These are phyloP conservation scores for Mimachlamys varia DNA, from an alignment of 2,888 invertebrate genomes.

Conservation along the genomic window DNA sequence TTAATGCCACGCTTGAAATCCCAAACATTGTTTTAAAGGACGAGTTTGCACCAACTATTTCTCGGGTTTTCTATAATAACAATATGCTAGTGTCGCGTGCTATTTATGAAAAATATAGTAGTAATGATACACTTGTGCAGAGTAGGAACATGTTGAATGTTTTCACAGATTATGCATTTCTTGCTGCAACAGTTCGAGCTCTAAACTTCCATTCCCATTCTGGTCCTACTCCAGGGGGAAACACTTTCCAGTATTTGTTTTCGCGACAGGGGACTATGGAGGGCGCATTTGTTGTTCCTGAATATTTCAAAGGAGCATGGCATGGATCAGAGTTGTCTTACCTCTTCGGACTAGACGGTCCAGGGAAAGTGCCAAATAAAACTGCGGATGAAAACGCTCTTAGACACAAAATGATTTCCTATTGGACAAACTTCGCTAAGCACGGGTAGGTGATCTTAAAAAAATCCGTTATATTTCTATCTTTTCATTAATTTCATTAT, in stretches of 20 bases:
- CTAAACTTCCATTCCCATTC: neutral
- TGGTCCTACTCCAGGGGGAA: neutral
- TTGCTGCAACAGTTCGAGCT: neutral
- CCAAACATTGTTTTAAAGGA: neutral
- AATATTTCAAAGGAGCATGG: conserved; percentile 39
- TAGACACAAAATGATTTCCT: conserved; percentile 32
- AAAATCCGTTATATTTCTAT: too few species aligned
- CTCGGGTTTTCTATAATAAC: neutral
- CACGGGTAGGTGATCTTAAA: conserved; percentile 45
- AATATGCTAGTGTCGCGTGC: neutral
- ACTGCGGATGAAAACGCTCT: neutral
- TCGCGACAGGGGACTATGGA: neutral
- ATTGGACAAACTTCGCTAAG: conserved; percentile 57
- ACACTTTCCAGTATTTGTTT: neutral
- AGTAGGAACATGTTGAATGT: neutral
- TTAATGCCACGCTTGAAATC: neutral
- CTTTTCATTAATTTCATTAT: too few species aligned
- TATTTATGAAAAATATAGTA: neutral
- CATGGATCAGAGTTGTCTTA: conserved; percentile 47
- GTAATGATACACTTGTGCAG: neutral
- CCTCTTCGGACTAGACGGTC: conserved; percentile 37
- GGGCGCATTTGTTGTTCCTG: neutral
- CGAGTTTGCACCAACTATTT: neutral
- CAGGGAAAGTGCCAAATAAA: neutral
- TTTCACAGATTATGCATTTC: neutral